Evolutionary conservation across 2,888 invertebrate species (phyloP), one percentile per base, ranked within the genome.

Genomic region (Idaea straminata): DNA sequence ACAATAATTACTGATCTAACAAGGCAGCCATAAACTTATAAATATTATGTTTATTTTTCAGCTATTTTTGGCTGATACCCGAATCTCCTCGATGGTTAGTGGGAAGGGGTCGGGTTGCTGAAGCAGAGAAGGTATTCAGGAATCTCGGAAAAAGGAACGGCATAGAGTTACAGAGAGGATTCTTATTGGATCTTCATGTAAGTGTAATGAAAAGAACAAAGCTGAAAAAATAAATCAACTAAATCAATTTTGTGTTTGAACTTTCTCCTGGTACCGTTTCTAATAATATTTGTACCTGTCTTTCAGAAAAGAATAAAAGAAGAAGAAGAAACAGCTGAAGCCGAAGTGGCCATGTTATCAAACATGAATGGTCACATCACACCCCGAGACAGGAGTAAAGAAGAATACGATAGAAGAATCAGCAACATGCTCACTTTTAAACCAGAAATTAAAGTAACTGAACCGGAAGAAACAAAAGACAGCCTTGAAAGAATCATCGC

Each of bases 71-170:
- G 95, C 88, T 95, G 59, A 93, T 95, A 71, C 95, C 95, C 7
- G 96, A 96, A 80, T 95, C 95, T 61, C 95, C 95, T 3, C 87
- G 96, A 69, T 96, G 96, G 95, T 85, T 95, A 25, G 94, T 95
- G 5, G 94, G 95, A 35, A 93, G 95, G 75, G 95, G 95, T 35
- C 89, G 95, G 61, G 93, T 95, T 72, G 94, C 94, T 64, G 95
- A 95, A 73, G 96, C 95, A 0, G 95, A 95, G 75, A 93, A 92
- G 62, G 95, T 95, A 5, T 87, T 95, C 4, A 93, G 94, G 68
- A 93, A 93, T 69, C 94, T 95, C 76, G 96, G 95, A 0, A 93
- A 84, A 72, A 92, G 92, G 72, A 96, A 96, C 74, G 94, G 94
- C 13, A 94, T 93, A 64, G 84, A 84, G 5, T 84, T 95, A 62